Evolutionary conservation across 2,888 invertebrate species (phyloP).

Genomic region (Oligia strigilis): DNA sequence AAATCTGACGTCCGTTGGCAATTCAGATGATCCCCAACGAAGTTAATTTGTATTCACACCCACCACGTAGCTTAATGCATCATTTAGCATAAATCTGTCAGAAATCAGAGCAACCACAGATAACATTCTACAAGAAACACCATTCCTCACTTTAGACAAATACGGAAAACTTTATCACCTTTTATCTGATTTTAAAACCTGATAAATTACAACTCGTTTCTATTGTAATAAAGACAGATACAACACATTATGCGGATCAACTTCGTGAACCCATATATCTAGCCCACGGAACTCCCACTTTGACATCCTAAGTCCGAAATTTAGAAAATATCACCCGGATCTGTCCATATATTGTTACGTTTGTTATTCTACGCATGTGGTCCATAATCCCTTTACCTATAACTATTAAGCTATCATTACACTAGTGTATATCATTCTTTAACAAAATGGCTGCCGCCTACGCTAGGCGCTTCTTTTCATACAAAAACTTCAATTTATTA

Average conservation of each 20-base stretch:
- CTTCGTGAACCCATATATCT: constrained; percentile 56
- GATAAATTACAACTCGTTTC: constrained; percentile 55
- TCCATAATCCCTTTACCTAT: constrained; percentile 68
- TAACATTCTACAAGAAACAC: constrained; percentile 12
- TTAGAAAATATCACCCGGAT: constrained; percentile 62
- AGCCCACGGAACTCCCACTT: constrained; percentile 67
- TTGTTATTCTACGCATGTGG: constrained; percentile 73
- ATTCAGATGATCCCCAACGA: constrained; percentile 1
- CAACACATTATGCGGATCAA: constrained; percentile 54
- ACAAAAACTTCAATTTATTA: constrained; percentile 76
- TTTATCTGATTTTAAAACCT: constrained; percentile 52
- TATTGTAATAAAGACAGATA: constrained; percentile 50
- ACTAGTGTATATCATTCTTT: constrained; percentile 65
- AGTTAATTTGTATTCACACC: constrained; percentile 22
- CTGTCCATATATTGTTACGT: constrained; percentile 59
- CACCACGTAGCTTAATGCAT: constrained; percentile 13
- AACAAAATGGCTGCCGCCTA: constrained; percentile 63
- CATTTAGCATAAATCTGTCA: constrained; percentile 29
- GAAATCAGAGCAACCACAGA: constrained; percentile 28
- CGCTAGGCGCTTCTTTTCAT: constrained; percentile 58
- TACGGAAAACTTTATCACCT: constrained; percentile 47
- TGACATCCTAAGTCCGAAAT: constrained; percentile 56
- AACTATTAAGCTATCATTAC: constrained; percentile 68
- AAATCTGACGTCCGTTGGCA: constrained; percentile 2
- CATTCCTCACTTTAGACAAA: constrained; percentile 42